Evolutionary conservation across 2,113 vertebrate genomes (phyloP), one percentile per base, ranked within the genome.

Genomic region (Poicephalus meyeri): DNA sequence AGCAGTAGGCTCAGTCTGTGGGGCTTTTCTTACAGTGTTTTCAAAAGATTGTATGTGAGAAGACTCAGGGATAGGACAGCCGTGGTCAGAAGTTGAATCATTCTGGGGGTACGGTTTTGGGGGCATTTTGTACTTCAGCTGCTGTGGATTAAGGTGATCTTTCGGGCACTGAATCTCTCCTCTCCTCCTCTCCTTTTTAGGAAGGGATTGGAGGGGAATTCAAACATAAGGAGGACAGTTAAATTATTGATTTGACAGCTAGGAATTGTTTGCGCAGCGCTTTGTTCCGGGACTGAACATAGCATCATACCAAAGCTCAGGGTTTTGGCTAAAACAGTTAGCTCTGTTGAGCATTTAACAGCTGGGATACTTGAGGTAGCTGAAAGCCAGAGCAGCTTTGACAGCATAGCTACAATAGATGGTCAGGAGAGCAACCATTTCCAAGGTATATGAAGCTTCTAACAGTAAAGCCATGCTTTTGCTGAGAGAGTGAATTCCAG

Each of bases 111-210:
- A 19, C 3, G 13, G 24, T 46, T 29, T 24, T 82, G 70, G 33
- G 49, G 71, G 31, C 23, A 18, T 74, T 84, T 74, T 71, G 47
- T 83, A 80, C 20, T 66, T 69, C 25, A 50, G 65, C 42, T 88
- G 69, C 55, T 44, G 42, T 33, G 68, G 41, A 80, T 84, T 77
- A 73, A 61, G 53, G 31, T 1, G 2, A 56, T 70, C 55, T 69
- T 79, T 77, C 44, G 17, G 55, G 23, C 50, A 80, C 28, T 0
- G 2, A 71, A 60, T 58, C 39, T 60, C 68, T 91, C 64, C 42
- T 93, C 46, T 71, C 35, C 25, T 70, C n/a, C 78, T 88, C 46
- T 91, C 74, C 74, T 88, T 86, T 90, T 88, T n/a, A 86, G 69
- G 72, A 94, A 84, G 15, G 26, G 23, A 42, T 50, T 73, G 55